Evolutionary conservation across 2,888 invertebrate species (phyloP).

Genomic region (Ceraclea dissimilis): DNA sequence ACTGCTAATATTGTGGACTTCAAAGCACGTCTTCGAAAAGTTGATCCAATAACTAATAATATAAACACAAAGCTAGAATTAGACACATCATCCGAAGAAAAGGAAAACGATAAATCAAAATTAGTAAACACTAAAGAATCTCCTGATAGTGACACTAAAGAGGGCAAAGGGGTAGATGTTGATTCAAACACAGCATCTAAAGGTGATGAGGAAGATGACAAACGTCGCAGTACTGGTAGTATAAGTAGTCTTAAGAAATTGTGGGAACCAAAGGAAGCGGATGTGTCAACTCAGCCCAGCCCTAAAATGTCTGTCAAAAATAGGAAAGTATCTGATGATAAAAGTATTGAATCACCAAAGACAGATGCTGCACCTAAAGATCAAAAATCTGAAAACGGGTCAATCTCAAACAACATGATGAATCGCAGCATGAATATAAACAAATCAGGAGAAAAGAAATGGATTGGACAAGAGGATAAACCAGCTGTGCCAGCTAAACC

Average conservation of each 20-base stretch:
- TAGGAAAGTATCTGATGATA: slow-evolving; percentile 30
- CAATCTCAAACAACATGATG: slow-evolving; percentile 19
- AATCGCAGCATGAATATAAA: slow-evolving; percentile 23
- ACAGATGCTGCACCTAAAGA: slow-evolving; percentile 26
- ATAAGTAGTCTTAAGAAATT: slow-evolving; percentile 87
- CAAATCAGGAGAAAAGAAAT: slow-evolving; percentile 32
- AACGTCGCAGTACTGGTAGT: slow-evolving; percentile 84
- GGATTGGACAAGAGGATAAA: slow-evolving; percentile 39
- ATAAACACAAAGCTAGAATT: slow-evolving; percentile 38
- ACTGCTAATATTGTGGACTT: slow-evolving; percentile 69
- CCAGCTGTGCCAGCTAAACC: slow-evolving; percentile 65
- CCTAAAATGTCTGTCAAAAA: slow-evolving; percentile 55
- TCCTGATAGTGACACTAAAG: slow-evolving; percentile 33
- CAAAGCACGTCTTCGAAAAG: slow-evolving; percentile 76
- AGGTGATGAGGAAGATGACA: slow-evolving; percentile 67
- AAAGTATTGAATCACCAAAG: slow-evolving; percentile 25
- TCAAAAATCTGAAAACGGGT: slow-evolving; percentile 20
- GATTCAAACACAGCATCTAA: slow-evolving; percentile 30
- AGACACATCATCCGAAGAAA: slow-evolving; percentile 33
- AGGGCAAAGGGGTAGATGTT: slow-evolving; percentile 31
- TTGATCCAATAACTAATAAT: slow-evolving; percentile 48
- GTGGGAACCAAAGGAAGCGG: slow-evolving; percentile 75
- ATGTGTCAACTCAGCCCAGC: slow-evolving; percentile 51
- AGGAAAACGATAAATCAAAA: slow-evolving; percentile 31
- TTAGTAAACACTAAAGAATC: slow-evolving; percentile 31